Conservation (phyloP, 2,888 invertebrate genomes). For the Pristionchus japonicus region DNA sequence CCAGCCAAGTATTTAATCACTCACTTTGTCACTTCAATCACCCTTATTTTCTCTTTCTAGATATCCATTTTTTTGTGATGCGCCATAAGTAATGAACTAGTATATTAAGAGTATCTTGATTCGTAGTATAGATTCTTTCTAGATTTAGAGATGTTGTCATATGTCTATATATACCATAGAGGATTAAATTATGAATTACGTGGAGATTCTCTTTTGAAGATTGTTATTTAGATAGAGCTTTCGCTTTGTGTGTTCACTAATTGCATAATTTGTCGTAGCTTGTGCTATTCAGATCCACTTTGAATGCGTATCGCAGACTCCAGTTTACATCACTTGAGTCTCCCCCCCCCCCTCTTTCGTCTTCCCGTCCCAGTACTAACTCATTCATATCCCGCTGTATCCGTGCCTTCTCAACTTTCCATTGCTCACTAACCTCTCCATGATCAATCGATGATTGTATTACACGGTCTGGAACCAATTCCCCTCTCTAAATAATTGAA, state of each 20-base stretch:
- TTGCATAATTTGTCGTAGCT: conserved; percentile 6
- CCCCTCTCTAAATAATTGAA: not conserved
- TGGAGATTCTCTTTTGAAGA: not conserved
- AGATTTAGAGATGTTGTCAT: conserved; percentile 3
- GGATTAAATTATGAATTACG: not conserved
- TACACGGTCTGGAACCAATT: conserved; percentile 20
- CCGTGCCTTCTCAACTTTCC: not conserved
- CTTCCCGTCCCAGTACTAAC: not conserved
- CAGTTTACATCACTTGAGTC: conserved; percentile 34
- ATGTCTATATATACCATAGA: conserved; percentile 21
- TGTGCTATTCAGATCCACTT: conserved; percentile 35
- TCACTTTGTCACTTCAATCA: not conserved
- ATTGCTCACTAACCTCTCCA: conserved; percentile 15
- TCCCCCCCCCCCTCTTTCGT: not conserved
- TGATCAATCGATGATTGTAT: conserved; percentile 4
- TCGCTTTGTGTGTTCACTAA: not conserved
- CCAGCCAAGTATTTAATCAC: conserved; percentile 15
- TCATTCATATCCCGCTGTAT: conserved; percentile 14
- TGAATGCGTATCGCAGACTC: not conserved
- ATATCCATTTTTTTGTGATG: not conserved
- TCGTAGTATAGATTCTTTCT: conserved; percentile 10
- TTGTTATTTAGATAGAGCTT: not conserved
- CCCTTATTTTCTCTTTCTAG: not conserved
- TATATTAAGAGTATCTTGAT: not conserved
- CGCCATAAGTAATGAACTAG: not conserved